A percentile compares a stretch with the other conserved stretches of the same genome.
Conservation (phyloP, 2,113 vertebrate species). For the Tretioscincus oriximinensis region DNA sequence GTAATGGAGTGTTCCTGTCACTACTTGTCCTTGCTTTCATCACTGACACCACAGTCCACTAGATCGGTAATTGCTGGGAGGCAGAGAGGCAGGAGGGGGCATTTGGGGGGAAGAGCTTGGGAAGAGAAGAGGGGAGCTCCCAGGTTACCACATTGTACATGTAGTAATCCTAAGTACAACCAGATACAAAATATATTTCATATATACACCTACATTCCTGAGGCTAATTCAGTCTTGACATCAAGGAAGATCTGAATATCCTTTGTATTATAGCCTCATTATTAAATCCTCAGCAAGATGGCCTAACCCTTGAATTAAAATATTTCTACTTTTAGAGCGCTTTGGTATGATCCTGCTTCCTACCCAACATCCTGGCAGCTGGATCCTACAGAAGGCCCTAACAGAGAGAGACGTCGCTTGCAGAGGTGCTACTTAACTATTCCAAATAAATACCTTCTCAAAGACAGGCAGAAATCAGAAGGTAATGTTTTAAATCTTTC, state of each 20-base stretch:
- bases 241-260: background rate
- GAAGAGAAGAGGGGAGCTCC: too few relatives aligned
- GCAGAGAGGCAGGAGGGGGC: too few relatives aligned
- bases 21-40: too few relatives aligned
- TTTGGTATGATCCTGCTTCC: constrained; percentile 92
- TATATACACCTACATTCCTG: background rate
- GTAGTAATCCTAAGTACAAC: too few relatives aligned
- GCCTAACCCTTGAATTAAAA: background rate
- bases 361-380: constrained; percentile 96
- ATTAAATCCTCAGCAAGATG: background rate
- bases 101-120: too few relatives aligned
- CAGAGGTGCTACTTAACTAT: constrained; percentile 96
- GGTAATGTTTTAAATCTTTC: constrained; percentile 68
- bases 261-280: background rate
- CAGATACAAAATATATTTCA: too few relatives aligned
- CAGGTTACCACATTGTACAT: too few relatives aligned
- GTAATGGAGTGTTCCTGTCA: too few relatives aligned
- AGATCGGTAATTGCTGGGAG: too few relatives aligned
- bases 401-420: constrained; percentile 90
- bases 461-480: constrained; percentile 87
- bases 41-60: too few relatives aligned
- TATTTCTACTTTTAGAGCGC: constrained; percentile 74
- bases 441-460: constrained; percentile 96
- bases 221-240: background rate
- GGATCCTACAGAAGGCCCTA: constrained; percentile 95